phyloP scores from a whole-genome alignment of 2,113 vertebrate species.

The Meleagris gallopavo region DNA sequence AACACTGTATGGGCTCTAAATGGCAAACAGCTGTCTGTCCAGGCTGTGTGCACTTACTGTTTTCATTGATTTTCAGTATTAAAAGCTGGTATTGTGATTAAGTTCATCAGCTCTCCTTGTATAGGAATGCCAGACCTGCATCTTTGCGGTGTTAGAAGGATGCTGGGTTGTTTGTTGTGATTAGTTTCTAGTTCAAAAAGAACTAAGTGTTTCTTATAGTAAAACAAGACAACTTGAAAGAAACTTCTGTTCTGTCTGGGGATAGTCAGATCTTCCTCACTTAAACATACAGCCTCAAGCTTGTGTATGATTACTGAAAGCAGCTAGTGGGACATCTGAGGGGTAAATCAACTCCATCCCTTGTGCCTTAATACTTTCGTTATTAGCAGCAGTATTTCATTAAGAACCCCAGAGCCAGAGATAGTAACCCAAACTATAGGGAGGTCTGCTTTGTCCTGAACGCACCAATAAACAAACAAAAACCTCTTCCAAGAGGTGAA shows the following conservation, averaged over 20 bases:
- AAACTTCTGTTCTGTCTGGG: background rate
- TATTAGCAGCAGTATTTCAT: conserved; percentile 24
- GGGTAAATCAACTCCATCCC: conserved; percentile 14
- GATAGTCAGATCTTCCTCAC: background rate
- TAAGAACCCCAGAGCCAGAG: background rate
- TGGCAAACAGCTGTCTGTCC: background rate
- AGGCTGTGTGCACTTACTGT: background rate
- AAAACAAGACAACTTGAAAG: background rate
- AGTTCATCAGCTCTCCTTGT: background rate
- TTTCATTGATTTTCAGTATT: background rate
- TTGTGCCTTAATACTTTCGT: background rate
- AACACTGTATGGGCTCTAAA: background rate
- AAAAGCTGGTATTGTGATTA: background rate
- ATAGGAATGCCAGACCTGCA: background rate
- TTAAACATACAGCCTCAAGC: background rate
- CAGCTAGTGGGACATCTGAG: background rate
- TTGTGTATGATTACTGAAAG: background rate
- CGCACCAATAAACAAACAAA: background rate
- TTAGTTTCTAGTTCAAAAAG: background rate
- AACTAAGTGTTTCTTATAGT: background rate
- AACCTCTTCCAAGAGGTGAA: background rate
- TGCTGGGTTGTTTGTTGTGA: background rate
- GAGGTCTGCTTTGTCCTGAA: background rate
- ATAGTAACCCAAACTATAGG: background rate
- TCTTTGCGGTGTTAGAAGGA: background rate